phyloP scores from a whole-genome alignment of 2,888 invertebrate species.

The Anagyrus pseudococci region DNA sequence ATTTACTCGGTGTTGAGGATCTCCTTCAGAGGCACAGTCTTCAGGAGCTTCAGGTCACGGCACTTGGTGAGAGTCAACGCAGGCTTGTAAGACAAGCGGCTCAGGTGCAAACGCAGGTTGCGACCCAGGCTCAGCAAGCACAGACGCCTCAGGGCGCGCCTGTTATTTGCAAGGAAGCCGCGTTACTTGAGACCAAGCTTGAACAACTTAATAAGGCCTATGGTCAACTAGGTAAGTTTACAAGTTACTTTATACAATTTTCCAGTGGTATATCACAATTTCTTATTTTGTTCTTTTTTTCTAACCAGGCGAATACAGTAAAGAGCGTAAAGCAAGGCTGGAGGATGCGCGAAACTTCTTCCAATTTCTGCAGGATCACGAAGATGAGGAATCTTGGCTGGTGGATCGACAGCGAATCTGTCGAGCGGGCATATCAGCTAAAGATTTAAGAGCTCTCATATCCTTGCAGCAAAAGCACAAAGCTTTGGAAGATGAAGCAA shows the following conservation, averaged over 20 bases:
- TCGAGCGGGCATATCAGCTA: conserved; percentile 90
- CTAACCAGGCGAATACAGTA: conserved; percentile 70
- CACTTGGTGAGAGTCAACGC: conserved; percentile 84
- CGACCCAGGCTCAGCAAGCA: conserved; percentile 66
- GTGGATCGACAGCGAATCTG: conserved; percentile 94
- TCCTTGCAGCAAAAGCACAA: conserved; percentile 94
- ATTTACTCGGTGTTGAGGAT: conserved; percentile 93
- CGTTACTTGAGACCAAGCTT: conserved; percentile 74
- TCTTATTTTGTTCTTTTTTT: neutral
- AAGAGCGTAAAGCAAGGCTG: conserved; percentile 80
- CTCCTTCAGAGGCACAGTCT: conserved; percentile 92
- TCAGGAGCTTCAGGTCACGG: conserved; percentile 83
- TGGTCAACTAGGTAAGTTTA: conserved; percentile 66
- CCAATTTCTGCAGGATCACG: conserved; percentile 95
- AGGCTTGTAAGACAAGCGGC: conserved; percentile 74
- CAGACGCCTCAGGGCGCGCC: conserved; percentile 32
- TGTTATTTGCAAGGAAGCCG: conserved; percentile 56
- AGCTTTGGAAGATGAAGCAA: conserved; percentile 86
- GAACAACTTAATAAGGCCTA: conserved; percentile 80
- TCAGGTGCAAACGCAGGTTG: conserved; percentile 63
- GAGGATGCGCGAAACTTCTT: conserved; percentile 94
- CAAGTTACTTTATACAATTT: neutral
- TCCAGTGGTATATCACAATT: neutral
- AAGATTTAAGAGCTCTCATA: conserved; percentile 88
- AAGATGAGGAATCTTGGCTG: conserved; percentile 97